Percentiles rank a stretch among this genome's conserved stretches.
These are phyloP conservation scores for Sigmodon hispidus DNA, from an alignment of 2,113 vertebrate species.

Conservation along the genomic window DNA sequence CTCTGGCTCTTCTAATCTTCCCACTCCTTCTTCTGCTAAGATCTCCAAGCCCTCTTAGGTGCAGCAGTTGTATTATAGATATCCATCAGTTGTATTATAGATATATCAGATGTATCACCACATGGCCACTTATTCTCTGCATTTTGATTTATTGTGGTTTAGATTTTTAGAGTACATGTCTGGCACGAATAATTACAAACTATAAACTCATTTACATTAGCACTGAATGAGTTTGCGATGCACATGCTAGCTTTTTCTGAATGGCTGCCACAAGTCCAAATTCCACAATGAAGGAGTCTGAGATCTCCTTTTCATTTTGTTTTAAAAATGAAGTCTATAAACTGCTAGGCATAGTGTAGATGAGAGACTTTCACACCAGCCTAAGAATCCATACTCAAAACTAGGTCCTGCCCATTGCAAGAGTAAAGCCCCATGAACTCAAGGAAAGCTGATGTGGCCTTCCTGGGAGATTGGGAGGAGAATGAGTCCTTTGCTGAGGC, in stretches of 20 bases:
- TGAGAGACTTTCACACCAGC: background rate
- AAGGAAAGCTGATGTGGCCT: background rate
- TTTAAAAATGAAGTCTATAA: background rate
- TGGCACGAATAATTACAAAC: background rate
- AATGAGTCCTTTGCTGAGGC: background rate
- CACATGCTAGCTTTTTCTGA: background rate
- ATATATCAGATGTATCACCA: background rate
- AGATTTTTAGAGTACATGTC: background rate
- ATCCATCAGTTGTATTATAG: background rate
- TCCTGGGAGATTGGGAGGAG: background rate
- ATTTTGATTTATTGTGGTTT: background rate
- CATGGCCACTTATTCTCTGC: background rate
- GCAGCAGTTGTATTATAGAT: background rate
- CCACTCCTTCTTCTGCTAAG: background rate
- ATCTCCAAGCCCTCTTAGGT: background rate
- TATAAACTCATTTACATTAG: background rate
- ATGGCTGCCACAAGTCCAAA: background rate
- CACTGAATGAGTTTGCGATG: background rate
- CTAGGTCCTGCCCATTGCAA: background rate
- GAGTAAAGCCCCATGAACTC: background rate
- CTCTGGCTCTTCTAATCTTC: background rate
- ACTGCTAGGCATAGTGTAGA: background rate
- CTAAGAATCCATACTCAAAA: background rate
- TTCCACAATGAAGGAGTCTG: background rate
- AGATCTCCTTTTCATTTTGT: background rate